phyloP scores from a whole-genome alignment of 2,797 vertebrate genomes.

The Microcaecilia unicolor region DNA sequence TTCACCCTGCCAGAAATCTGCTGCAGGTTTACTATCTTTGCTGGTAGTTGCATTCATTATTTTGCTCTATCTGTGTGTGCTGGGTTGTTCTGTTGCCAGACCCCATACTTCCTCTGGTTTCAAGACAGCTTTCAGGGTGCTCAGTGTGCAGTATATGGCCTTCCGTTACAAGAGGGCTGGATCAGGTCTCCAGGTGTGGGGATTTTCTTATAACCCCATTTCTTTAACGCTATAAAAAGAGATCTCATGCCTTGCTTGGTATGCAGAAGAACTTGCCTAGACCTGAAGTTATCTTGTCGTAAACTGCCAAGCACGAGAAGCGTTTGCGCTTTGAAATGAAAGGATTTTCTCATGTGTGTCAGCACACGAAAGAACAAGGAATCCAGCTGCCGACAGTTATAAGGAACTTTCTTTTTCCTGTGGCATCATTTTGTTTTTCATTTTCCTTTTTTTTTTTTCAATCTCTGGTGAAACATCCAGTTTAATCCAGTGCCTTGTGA shows the following conservation, averaged over 20 bases:
- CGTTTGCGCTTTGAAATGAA: slow-evolving; percentile 10
- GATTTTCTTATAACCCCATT: slow-evolving; percentile 9
- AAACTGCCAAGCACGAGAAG: slow-evolving; percentile 14
- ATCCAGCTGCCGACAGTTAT: neutral
- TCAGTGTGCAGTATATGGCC: too few relatives aligned
- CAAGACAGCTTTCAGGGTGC: too few relatives aligned
- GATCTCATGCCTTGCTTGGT: slow-evolving; percentile 11
- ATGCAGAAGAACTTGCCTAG: slow-evolving; percentile 12
- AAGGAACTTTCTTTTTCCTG: neutral
- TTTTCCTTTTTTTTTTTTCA: slow-evolving; percentile 10
- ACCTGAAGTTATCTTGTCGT: slow-evolving; percentile 16
- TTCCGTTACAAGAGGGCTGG: neutral
- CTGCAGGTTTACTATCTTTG: too few relatives aligned
- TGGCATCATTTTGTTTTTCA: neutral
- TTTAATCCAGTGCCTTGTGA: too few relatives aligned
- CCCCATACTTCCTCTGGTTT: too few relatives aligned
- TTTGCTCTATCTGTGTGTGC: too few relatives aligned
- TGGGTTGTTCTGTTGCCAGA: too few relatives aligned
- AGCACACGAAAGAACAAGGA: neutral
- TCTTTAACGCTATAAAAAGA: neutral
- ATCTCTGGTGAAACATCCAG: too few relatives aligned
- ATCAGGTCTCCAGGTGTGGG: slow-evolving; percentile 27
- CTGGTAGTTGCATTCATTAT: too few relatives aligned
- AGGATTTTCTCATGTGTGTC: neutral
- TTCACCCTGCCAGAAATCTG: too few relatives aligned